A percentile compares a stretch with the other conserved stretches of the same genome.
Conservation (phyloP, 2,888 invertebrate species). For the Napeogenes inachia region DNA sequence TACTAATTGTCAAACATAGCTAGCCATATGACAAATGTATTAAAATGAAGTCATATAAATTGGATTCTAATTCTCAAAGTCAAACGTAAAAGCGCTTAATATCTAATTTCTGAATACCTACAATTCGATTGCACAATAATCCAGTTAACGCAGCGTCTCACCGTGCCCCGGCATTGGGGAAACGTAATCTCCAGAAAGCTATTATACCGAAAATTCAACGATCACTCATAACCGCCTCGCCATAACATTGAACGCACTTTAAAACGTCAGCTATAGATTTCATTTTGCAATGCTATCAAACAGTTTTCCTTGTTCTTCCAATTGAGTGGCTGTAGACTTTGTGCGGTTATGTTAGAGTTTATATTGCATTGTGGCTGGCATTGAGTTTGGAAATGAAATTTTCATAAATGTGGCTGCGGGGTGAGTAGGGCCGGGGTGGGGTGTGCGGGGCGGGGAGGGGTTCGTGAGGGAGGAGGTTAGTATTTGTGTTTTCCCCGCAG, state of each 20-base stretch:
- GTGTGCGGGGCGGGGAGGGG: constrained; percentile 33
- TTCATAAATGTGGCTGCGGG: constrained; percentile 62
- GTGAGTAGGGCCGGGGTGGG: constrained; percentile 33
- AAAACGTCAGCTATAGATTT: constrained; percentile 45
- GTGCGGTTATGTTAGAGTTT: constrained; percentile 57
- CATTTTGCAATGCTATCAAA: constrained; percentile 43
- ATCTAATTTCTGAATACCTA: constrained; percentile 32
- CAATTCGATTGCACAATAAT: constrained; percentile 67
- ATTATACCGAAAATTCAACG: constrained; percentile 69
- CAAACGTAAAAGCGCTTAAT: not conserved
- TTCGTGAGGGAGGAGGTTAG: constrained; percentile 37
- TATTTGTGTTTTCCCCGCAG: constrained; percentile 66
- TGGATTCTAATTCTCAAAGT: not conserved
- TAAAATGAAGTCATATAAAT: too few relatives aligned
- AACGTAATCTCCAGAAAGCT: constrained; percentile 72
- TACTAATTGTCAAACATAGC: too few relatives aligned
- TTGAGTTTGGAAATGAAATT: constrained; percentile 72
- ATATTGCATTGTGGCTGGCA: constrained; percentile 54
- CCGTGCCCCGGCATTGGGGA: constrained; percentile 58
- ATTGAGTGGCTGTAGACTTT: constrained; percentile 65
- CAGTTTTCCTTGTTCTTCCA: constrained; percentile 47
- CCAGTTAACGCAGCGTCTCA: constrained; percentile 65
- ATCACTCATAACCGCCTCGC: constrained; percentile 48
- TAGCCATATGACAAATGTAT: too few relatives aligned
- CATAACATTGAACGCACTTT: constrained; percentile 45